These are phyloP conservation scores for Chelonia mydas DNA, from an alignment of 2,797 vertebrate species.

Conservation along the genomic window DNA sequence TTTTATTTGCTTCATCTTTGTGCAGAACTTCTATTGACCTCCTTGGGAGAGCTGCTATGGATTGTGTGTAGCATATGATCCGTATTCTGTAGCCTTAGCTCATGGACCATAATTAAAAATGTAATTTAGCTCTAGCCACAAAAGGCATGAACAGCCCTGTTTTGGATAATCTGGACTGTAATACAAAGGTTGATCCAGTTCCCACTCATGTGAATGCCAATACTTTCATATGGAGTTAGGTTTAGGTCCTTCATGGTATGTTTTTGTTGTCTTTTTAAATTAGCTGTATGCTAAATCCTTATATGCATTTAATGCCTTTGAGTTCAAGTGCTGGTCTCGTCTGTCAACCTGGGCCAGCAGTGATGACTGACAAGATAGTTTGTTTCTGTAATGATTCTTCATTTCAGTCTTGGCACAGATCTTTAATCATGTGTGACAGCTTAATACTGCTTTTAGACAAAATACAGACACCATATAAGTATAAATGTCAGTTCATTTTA, in stretches of 20 bases:
- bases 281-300: background rate
- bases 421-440: background rate
- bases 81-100: background rate
- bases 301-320: background rate
- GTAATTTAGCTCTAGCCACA: background rate
- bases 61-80: background rate
- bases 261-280: background rate
- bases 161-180: background rate
- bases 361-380: background rate
- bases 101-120: background rate
- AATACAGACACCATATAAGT: background rate
- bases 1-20: background rate
- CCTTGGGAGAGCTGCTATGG: background rate
- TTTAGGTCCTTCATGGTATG: background rate
- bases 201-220: background rate
- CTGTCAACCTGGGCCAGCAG: background rate
- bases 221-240: background rate
- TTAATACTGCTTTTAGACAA: background rate
- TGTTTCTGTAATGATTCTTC: background rate
- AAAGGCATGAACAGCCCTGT: background rate
- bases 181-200: background rate
- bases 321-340: conserved; percentile 12
- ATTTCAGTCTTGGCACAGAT: background rate
- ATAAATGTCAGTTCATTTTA: background rate
- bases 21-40: background rate